Conservation (phyloP, 1,140 invertebrate genomes). For the Rhynchophorus ferrugineus region DNA sequence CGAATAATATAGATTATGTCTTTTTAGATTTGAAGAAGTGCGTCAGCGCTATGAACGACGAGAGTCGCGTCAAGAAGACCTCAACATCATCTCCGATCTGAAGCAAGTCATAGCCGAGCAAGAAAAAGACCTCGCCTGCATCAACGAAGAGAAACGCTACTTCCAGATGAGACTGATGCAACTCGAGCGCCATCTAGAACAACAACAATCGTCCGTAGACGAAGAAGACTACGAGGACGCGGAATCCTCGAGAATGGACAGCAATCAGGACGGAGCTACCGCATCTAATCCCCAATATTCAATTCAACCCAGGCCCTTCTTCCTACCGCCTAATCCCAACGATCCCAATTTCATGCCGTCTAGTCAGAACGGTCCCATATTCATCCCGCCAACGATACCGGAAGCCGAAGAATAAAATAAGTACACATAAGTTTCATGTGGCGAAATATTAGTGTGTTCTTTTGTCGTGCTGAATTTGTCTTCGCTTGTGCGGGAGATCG, state of each 20-base stretch:
- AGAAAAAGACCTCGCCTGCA: constrained; percentile 46
- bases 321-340: not conserved
- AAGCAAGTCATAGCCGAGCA: constrained; percentile 47
- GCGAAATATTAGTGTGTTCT: too few species aligned
- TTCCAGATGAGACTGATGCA: constrained; percentile 39
- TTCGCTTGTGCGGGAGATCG: not conserved
- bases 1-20: too few species aligned
- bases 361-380: constrained; percentile 2
- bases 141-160: constrained; percentile 47
- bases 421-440: too few species aligned
- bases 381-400: constrained; percentile 34
- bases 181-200: constrained; percentile 29
- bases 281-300: not conserved
- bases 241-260: constrained; percentile 7
- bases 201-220: constrained; percentile 25
- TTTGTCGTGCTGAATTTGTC: too few species aligned
- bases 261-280: constrained; percentile 3
- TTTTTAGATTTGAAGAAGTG: constrained; percentile 47
- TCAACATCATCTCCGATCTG: constrained; percentile 47
- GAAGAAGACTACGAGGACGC: constrained; percentile 35
- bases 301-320: not conserved
- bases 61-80: constrained; percentile 46
- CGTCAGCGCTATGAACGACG: constrained; percentile 46
- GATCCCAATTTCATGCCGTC: not conserved
- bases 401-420: constrained; percentile 14